Percentiles rank a stretch among this genome's conserved stretches.
Conservation (phyloP, 2,113 vertebrate species). For the Platysteira castanea region DNA sequence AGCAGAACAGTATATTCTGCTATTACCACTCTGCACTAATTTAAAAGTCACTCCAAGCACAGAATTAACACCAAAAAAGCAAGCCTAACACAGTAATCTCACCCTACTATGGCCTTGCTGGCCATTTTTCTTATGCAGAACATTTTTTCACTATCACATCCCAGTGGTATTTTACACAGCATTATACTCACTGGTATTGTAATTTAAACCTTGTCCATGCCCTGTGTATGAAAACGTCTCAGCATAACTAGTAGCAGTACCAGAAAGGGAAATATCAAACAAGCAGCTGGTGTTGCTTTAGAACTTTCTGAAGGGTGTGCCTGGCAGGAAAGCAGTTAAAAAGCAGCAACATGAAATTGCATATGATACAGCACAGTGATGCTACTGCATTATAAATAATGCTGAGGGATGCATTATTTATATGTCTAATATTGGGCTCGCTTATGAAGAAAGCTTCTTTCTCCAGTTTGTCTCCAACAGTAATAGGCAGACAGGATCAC, state of each 20-base stretch:
- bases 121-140: neutral
- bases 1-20: neutral
- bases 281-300: neutral
- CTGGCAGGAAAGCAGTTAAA: conserved; percentile 68
- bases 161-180: neutral
- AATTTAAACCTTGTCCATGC: neutral
- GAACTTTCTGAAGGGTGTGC: neutral
- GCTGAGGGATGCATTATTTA: conserved; percentile 78
- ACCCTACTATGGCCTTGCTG: neutral
- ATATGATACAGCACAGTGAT: conserved; percentile 69
- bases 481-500: neutral
- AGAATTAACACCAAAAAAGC: neutral
- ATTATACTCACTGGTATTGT: neutral
- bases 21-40: neutral
- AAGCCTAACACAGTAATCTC: neutral
- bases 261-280: neutral
- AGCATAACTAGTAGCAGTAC: neutral
- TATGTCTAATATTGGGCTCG: conserved; percentile 74
- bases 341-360: conserved; percentile 47
- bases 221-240: neutral
- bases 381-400: conserved; percentile 78
- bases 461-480: neutral
- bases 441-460: conserved; percentile 69
- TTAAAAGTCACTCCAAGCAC: neutral
- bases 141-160: neutral